Evolutionary conservation across 2,888 invertebrate genomes (phyloP).

Genomic region (Clepsis dumicolana): DNA sequence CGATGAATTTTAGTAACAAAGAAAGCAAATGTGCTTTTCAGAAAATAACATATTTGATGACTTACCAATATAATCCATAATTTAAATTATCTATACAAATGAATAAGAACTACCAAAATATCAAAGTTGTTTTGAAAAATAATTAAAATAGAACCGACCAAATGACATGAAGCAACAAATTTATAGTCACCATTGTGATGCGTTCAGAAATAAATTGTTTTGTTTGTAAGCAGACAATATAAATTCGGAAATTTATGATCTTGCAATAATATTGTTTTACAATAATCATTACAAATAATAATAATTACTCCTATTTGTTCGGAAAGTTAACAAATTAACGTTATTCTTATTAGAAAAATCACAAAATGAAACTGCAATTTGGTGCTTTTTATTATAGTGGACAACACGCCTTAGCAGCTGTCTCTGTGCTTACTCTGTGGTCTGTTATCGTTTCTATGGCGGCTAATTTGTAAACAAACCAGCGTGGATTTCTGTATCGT

Average conservation of each 20-base stretch:
- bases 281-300: not conserved
- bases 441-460: conserved; percentile 66
- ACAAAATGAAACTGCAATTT: not conserved
- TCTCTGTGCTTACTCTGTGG: conserved; percentile 14
- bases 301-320: not conserved
- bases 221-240: not conserved
- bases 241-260: not conserved
- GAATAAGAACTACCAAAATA: conserved; percentile 56
- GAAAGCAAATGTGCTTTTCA: conserved; percentile 47
- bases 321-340: no score
- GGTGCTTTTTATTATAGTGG: not conserved
- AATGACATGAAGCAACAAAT: conserved; percentile 83
- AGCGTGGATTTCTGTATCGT: conserved; percentile 17
- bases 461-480: conserved; percentile 65
- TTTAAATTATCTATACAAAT: conserved; percentile 57
- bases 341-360: not conserved
- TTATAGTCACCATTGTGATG: conserved; percentile 52
- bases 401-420: not conserved
- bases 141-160: conserved; percentile 77
- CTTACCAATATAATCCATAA: conserved; percentile 80
- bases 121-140: conserved; percentile 78
- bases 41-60: conserved; percentile 47
- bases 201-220: conserved; percentile 41
- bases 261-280: not conserved
- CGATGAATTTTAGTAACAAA: conserved; percentile 49